Percentiles rank a stretch among this genome's conserved stretches.
Evolutionary conservation across 2,888 invertebrate species (phyloP).

Genomic region (Metopia argyrocephala): DNA sequence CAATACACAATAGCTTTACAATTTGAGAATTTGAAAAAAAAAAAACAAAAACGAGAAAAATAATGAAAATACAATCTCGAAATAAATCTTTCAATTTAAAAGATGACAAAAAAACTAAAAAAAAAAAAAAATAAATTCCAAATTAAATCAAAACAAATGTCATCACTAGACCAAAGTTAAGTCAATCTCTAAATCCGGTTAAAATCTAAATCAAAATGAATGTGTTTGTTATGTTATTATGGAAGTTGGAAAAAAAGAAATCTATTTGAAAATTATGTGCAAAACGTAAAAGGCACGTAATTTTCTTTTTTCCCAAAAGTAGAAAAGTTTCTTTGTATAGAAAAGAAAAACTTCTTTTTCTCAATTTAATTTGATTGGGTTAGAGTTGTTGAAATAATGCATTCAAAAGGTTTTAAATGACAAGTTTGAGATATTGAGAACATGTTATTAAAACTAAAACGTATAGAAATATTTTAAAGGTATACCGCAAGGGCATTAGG

Average conservation of each 20-base stretch:
- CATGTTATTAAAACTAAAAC: background rate
- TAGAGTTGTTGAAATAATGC: background rate
- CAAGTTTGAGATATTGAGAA: background rate
- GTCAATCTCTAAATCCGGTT: slow-evolving; percentile 6
- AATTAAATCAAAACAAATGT: slow-evolving; percentile 62
- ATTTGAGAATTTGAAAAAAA: too few species aligned
- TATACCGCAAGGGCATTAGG: background rate
- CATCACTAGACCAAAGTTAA: slow-evolving; percentile 54
- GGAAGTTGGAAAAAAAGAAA: background rate
- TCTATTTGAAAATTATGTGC: background rate
- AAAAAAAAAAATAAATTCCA: background rate
- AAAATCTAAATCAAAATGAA: background rate
- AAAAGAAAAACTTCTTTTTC: background rate
- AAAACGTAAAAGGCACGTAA: background rate
- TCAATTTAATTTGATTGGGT: background rate
- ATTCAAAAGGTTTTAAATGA: background rate
- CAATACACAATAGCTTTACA: background rate
- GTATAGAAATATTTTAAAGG: background rate
- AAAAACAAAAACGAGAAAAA: too few species aligned
- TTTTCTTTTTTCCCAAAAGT: background rate
- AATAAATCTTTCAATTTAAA: background rate
- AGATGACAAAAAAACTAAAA: background rate
- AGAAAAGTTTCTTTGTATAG: background rate
- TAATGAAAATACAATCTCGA: background rate
- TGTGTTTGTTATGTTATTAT: background rate